A percentile compares a stretch with the other conserved stretches of the same genome.
Conservation (phyloP, 1,140 invertebrate species). For the Homalodisca vitripennis region DNA sequence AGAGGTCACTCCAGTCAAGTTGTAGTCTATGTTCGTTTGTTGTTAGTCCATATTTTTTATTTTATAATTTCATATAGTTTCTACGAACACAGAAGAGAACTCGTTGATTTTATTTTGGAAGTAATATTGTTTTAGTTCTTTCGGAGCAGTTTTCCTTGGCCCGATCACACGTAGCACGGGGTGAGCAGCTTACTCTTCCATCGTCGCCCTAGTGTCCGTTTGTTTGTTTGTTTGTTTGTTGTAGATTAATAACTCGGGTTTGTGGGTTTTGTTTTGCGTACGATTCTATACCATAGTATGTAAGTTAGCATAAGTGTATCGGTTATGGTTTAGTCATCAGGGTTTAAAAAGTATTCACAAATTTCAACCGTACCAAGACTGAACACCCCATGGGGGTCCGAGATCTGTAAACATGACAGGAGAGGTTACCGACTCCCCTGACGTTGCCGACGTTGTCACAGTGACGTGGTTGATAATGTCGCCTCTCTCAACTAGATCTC, state of each 20-base stretch:
- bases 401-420: slow-evolving; percentile 7
- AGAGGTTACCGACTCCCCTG: slow-evolving; percentile 4
- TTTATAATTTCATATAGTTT: slow-evolving; percentile 7
- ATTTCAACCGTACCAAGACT: slow-evolving; percentile 18
- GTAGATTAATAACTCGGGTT: slow-evolving; percentile 25
- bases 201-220: background rate
- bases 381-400: slow-evolving; percentile 6
- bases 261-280: slow-evolving; percentile 29
- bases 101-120: slow-evolving; percentile 20
- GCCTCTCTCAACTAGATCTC: background rate
- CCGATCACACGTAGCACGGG: background rate
- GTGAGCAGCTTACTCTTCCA: background rate
- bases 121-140: slow-evolving; percentile 13
- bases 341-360: slow-evolving; percentile 27
- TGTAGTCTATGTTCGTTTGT: slow-evolving; percentile 18
- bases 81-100: background rate
- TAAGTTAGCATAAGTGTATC: slow-evolving; percentile 20
- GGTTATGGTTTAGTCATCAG: slow-evolving; percentile 28
- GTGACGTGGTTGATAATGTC: background rate
- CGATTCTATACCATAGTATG: slow-evolving; percentile 29
- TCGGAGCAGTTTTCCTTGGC: slow-evolving; percentile 17
- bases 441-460: background rate
- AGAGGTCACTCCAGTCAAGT: slow-evolving; percentile 20
- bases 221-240: slow-evolving; percentile 20
- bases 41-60: slow-evolving; percentile 14